These are phyloP conservation scores for Acleris emargana DNA, from an alignment of 2,888 invertebrate species.

Conservation along the genomic window DNA sequence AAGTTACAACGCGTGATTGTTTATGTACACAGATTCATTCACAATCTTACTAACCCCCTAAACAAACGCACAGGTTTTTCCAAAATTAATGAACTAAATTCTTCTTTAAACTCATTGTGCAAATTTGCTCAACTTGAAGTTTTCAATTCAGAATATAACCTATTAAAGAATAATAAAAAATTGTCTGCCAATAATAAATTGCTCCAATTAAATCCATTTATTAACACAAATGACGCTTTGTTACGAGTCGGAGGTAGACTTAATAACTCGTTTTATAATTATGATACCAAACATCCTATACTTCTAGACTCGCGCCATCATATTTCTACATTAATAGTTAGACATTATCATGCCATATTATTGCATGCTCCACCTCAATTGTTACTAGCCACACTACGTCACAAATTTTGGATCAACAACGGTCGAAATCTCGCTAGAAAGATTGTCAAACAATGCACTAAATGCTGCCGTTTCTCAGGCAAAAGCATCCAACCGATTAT, in stretches of 20 bases:
- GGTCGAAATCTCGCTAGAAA: constrained; percentile 37
- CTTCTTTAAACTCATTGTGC: constrained; percentile 12
- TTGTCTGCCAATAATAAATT: constrained; percentile 17
- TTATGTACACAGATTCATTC: constrained; percentile 21
- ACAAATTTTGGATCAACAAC: constrained; percentile 38
- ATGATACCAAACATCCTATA: constrained; percentile 36
- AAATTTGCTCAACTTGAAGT: constrained; percentile 19
- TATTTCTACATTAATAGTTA: constrained; percentile 25
- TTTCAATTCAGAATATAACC: constrained; percentile 15
- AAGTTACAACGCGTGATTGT: constrained; percentile 21
- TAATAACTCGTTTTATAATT: constrained; percentile 38
- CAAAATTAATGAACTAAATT: constrained; percentile 17
- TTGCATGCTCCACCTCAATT: constrained; percentile 41
- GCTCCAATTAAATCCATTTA: constrained; percentile 19
- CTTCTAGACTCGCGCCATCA: constrained; percentile 27
- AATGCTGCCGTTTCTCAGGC: constrained; percentile 36
- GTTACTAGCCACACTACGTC: constrained; percentile 35
- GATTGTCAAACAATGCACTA: constrained; percentile 30
- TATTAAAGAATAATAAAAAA: constrained; percentile 8
- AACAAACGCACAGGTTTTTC: constrained; percentile 9
- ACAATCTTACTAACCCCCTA: not conserved
- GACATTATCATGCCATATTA: constrained; percentile 27
- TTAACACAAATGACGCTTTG: constrained; percentile 9
- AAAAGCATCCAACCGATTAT: constrained; percentile 39
- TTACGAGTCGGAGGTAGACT: constrained; percentile 41